Evolutionary conservation across 2,113 vertebrate genomes (phyloP), one percentile per base, ranked within the genome.

Genomic region (Anas platyrhynchos): DNA sequence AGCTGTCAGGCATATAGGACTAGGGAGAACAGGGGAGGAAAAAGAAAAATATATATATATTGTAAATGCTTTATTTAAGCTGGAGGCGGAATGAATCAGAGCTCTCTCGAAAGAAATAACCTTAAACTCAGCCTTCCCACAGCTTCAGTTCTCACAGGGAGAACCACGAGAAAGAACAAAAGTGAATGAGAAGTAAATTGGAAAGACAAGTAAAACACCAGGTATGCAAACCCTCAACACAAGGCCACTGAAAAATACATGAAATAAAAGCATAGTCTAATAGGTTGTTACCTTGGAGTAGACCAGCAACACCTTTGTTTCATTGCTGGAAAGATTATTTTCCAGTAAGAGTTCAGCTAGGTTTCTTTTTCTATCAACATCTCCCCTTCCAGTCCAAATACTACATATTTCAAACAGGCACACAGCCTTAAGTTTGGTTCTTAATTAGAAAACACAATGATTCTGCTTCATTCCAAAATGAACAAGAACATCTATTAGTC

Each of bases 361-460:
- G 6, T 87, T 52, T 54, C 31, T 79, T 68, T 81, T 89, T 89
- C 50, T 69, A 80, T 86, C 27, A 72, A 59, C 26, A 89, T 85
- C 27, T 52, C 62, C 26, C 16, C 25, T 93, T 71, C 87, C 36
- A 77, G 38, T 26, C 62, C 85, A 83, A 92, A 72, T 36, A 59
- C 29, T 31, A 9, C 5, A 29, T 88, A 77, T 67, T 94, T 94
- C 55, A 77, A 78, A 67, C 2, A 3, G 31, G 26, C n/a, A 83
- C 38, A 65, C 9, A 61, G 84, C 32, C 20, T 86, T 89, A 87
- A 92, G 15, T 84, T 92, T 85, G 86, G 34, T 65, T 95, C 79
- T 86, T 88, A 86, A 95, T 93, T 79, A 89, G 74, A 94, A 96
- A 78, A 90, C 59, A 93, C 27, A 93, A 14, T 43, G 26, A 86